Evolutionary conservation across 2,113 vertebrate genomes (phyloP).

Genomic region (Lynx canadensis): DNA sequence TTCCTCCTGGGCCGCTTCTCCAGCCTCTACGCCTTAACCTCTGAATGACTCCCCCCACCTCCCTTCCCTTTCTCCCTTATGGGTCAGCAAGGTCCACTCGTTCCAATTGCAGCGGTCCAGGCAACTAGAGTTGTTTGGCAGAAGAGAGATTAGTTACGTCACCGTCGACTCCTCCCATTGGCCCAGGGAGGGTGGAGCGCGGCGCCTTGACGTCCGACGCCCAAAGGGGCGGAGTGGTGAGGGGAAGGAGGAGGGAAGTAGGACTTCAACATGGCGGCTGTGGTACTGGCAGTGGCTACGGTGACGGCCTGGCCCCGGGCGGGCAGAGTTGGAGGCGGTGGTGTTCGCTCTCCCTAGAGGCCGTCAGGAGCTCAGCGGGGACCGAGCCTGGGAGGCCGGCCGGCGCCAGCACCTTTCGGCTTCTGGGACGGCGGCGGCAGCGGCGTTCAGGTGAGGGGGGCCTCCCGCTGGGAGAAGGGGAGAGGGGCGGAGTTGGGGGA

Average conservation of each 20-base stretch:
- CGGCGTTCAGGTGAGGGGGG: constrained; percentile 74
- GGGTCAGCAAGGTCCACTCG: background rate
- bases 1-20: background rate
- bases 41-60: background rate
- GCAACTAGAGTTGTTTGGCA: too few species aligned
- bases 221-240: constrained; percentile 48
- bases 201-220: constrained; percentile 70
- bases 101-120: background rate
- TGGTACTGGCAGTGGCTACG: constrained; percentile 38
- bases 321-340: constrained; percentile 68
- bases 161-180: constrained; percentile 71
- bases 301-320: constrained; percentile 64
- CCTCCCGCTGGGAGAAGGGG: background rate
- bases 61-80: background rate
- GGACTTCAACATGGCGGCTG: constrained; percentile 78
- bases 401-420: constrained; percentile 59
- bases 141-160: constrained; percentile 38
- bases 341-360: constrained; percentile 64
- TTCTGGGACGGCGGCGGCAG: constrained; percentile 26
- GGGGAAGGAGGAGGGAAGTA: constrained; percentile 74
- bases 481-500: constrained; percentile 71
- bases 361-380: constrained; percentile 14
- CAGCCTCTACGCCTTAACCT: background rate
- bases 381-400: constrained; percentile 55
- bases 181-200: constrained; percentile 42